These are phyloP conservation scores for Labeo rohita DNA, from an alignment of 2,113 vertebrate genomes.

Conservation along the genomic window DNA sequence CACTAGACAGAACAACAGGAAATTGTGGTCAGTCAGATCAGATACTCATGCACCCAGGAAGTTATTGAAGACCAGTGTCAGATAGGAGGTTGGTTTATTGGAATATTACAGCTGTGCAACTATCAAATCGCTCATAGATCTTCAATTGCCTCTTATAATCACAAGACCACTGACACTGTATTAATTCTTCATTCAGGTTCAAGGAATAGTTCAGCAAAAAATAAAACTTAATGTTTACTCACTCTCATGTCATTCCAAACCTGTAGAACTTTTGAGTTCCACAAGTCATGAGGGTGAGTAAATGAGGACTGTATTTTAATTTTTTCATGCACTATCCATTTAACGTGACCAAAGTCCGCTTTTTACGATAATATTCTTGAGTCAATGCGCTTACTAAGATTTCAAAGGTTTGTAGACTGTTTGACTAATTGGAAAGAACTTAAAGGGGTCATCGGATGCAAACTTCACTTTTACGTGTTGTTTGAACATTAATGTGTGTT, in stretches of 20 bases:
- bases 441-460: too few species aligned
- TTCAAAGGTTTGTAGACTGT: too few species aligned
- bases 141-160: conserved; percentile 1
- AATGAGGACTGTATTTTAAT: background rate
- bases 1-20: conserved; percentile 43
- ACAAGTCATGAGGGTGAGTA: background rate
- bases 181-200: background rate
- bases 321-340: background rate
- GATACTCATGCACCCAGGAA: conserved; percentile 13
- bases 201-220: background rate
- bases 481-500: too few species aligned
- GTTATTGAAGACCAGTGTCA: conserved; percentile 24
- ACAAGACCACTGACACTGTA: background rate
- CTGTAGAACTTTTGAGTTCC: background rate
- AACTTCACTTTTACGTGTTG: too few species aligned
- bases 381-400: too few species aligned
- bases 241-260: background rate
- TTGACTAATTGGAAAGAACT: too few species aligned
- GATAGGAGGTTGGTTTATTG: conserved; percentile 28
- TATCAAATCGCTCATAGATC: background rate
- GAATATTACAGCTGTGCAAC: conserved; percentile 16
- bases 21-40: conserved; percentile 24
- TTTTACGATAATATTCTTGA: too few species aligned
- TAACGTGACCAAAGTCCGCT: background rate
- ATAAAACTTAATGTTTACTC: background rate